These are phyloP conservation scores for Brachionus manjavacas DNA, from an alignment of 1,140 invertebrate genomes.

Conservation along the genomic window DNA sequence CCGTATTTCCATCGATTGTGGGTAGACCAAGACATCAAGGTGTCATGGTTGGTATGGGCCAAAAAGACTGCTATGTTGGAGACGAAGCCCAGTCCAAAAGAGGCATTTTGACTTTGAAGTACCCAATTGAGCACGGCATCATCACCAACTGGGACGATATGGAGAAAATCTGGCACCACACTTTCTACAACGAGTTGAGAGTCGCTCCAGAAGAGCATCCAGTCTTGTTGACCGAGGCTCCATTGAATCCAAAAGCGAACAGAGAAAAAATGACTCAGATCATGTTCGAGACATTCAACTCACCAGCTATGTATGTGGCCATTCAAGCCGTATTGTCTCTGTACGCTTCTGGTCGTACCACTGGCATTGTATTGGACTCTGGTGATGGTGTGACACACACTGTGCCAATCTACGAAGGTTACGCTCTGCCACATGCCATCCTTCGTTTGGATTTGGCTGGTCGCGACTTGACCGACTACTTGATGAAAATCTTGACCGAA, in stretches of 20 bases:
- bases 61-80: conserved; percentile 88
- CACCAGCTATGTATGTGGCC: not conserved
- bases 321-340: not conserved
- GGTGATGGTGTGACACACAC: not conserved
- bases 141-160: conserved; percentile 47
- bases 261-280: conserved; percentile 61
- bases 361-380: not conserved
- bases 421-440: conserved; percentile 74
- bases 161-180: conserved; percentile 47
- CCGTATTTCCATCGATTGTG: conserved; percentile 66
- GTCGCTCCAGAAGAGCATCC: conserved; percentile 52
- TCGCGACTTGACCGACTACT: conserved; percentile 79
- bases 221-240: conserved; percentile 46
- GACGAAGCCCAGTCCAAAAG: conserved; percentile 58
- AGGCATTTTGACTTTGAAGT: conserved; percentile 44
- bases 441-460: conserved; percentile 79
- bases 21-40: conserved; percentile 65
- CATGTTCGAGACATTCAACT: not conserved
- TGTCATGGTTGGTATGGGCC: conserved; percentile 92
- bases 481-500: conserved; percentile 89
- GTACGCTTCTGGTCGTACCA: not conserved
- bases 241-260: conserved; percentile 49
- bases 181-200: conserved; percentile 48
- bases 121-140: conserved; percentile 45
- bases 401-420: not conserved